A percentile compares a stretch with the other conserved stretches of the same genome.
Conservation (phyloP, 2,797 vertebrate species). For the Acanthiza pusilla region DNA sequence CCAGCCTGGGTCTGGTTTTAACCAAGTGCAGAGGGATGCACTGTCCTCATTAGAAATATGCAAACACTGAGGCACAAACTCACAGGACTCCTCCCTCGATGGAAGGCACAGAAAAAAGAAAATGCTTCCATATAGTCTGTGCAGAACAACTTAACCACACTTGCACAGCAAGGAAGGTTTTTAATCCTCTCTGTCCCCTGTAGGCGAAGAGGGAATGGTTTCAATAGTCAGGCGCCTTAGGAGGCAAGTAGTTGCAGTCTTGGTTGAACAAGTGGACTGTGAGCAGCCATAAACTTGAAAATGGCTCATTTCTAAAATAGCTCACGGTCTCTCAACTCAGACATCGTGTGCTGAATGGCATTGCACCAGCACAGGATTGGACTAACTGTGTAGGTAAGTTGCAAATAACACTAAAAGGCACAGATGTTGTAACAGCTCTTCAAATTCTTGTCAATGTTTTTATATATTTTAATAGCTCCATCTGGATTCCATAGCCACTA, state of each 20-base stretch:
- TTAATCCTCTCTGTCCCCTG: background rate
- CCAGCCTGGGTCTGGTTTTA: background rate
- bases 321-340: background rate
- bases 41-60: background rate
- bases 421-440: background rate
- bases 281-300: background rate
- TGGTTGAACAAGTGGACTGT: background rate
- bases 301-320: background rate
- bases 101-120: background rate
- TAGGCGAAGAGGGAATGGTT: background rate
- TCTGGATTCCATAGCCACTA: constrained; percentile 8
- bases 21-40: background rate
- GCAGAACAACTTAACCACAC: background rate
- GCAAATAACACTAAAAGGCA: background rate
- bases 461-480: background rate
- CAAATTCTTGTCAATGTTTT: background rate
- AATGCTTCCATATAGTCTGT: background rate
- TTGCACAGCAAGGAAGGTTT: background rate
- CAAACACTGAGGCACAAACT: background rate
- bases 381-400: background rate
- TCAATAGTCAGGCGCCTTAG: background rate
- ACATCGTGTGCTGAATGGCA: background rate
- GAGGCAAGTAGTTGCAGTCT: background rate
- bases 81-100: background rate
- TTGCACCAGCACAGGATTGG: background rate